Percentiles rank a stretch among this genome's conserved stretches.
These are phyloP conservation scores for Heteronetta atricapilla DNA, from an alignment of 2,113 vertebrate species.

Conservation along the genomic window DNA sequence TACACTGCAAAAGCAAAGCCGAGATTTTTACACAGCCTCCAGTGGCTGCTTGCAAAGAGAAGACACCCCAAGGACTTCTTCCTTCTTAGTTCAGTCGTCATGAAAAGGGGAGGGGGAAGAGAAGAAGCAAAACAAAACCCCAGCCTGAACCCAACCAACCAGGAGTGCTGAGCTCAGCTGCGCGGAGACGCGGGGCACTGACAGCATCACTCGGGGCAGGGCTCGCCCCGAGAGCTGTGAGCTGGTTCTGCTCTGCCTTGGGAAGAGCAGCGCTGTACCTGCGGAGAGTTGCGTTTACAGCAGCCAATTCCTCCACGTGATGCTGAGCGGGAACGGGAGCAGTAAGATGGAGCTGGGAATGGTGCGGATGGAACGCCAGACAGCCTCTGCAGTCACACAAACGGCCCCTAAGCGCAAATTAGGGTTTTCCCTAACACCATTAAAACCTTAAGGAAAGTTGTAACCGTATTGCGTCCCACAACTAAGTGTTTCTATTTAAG, in stretches of 20 bases:
- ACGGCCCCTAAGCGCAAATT: too few relatives aligned
- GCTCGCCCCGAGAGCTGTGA: neutral
- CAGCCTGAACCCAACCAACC: neutral
- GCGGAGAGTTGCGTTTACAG: neutral
- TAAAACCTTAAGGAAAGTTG: neutral
- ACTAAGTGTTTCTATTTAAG: neutral
- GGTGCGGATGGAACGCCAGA: rapidly evolving
- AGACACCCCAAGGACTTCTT: neutral
- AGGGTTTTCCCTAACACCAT: neutral
- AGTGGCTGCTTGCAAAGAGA: neutral
- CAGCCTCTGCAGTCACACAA: rapidly evolving
- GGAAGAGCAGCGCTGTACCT: neutral
- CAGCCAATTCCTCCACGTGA: neutral
- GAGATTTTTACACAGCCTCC: neutral
- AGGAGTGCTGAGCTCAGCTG: neutral
- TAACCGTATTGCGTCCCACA: rapidly evolving
- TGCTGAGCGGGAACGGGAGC: neutral
- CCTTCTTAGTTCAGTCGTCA: neutral
- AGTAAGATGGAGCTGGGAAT: neutral
- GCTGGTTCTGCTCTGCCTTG: neutral
- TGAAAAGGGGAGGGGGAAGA: neutral
- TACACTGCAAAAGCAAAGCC: neutral
- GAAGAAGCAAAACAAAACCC: neutral
- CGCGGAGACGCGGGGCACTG: neutral
- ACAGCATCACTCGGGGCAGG: neutral